A percentile compares a stretch with the other conserved stretches of the same genome.
These are phyloP conservation scores for Leptopterna dolabrata DNA, from an alignment of 2,888 invertebrate species.

Conservation along the genomic window DNA sequence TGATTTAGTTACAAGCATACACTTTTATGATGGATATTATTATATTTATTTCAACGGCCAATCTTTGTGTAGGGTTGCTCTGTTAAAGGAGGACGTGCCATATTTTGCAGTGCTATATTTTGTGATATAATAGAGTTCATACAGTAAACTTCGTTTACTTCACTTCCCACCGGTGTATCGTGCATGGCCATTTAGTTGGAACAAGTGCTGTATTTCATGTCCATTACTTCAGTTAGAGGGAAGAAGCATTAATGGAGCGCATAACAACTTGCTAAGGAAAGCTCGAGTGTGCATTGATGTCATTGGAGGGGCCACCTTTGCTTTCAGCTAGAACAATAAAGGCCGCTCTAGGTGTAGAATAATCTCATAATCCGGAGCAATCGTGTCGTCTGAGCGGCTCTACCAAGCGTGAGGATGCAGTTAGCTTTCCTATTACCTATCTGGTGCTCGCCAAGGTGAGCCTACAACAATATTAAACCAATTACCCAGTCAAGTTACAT, in stretches of 20 bases:
- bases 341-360: not conserved
- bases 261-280: not conserved
- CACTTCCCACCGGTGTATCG: not conserved
- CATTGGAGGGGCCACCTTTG: not conserved
- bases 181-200: not conserved
- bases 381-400: not conserved
- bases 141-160: not conserved
- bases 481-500: no score
- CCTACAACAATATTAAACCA: not conserved
- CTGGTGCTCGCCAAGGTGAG: not conserved
- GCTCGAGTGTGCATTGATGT: not conserved
- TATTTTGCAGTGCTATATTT: no score
- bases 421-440: not conserved
- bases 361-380: not conserved
- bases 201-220: not conserved
- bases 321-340: not conserved
- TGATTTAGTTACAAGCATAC: no score
- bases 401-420: not conserved
- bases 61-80: no score
- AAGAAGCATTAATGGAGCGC: not conserved
- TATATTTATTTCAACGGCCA: no score
- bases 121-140: no score
- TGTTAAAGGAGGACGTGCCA: no score
- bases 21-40: no score
- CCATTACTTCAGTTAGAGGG: not conserved